Percentiles rank a stretch among this genome's conserved stretches.
phyloP scores from a whole-genome alignment of 1,140 invertebrate genomes.

The Drosophila kanapiae region DNA sequence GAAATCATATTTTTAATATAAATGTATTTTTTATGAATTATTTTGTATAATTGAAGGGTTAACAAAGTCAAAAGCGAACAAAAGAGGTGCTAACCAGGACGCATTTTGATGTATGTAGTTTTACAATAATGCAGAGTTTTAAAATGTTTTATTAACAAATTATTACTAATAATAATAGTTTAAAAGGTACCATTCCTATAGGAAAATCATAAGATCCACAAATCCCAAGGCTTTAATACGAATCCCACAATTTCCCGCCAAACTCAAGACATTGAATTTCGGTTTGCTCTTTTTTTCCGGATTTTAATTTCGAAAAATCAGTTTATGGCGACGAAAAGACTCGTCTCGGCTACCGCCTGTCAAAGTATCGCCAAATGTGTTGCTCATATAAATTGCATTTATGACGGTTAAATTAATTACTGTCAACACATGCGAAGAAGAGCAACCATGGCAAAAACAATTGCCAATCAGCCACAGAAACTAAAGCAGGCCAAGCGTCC shows the following conservation, averaged over 20 bases:
- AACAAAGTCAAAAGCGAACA: no score
- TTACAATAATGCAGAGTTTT: not conserved
- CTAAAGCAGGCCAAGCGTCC: constrained; percentile 75
- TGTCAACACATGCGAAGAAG: constrained; percentile 74
- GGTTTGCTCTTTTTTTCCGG: not conserved
- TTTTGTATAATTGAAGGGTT: fast-evolving
- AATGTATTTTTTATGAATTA: not conserved
- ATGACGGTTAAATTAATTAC: constrained; percentile 81
- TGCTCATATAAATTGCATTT: constrained; percentile 76
- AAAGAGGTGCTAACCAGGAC: not conserved
- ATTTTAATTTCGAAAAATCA: not conserved
- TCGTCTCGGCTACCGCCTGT: not conserved
- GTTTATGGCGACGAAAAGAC: not conserved
- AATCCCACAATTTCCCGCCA: no score
- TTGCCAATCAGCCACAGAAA: constrained; percentile 63
- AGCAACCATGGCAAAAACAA: constrained; percentile 43
- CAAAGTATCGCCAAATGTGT: constrained; percentile 69
- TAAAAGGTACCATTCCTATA: no score
- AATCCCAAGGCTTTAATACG: not conserved
- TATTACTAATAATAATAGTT: not conserved
- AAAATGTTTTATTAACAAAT: not conserved
- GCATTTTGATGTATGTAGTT: no score
- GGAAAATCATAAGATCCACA: not conserved
- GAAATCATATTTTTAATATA: not conserved
- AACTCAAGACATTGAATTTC: not conserved